Evolutionary conservation across 2,113 vertebrate genomes (phyloP).

Genomic region (Psophia crepitans): DNA sequence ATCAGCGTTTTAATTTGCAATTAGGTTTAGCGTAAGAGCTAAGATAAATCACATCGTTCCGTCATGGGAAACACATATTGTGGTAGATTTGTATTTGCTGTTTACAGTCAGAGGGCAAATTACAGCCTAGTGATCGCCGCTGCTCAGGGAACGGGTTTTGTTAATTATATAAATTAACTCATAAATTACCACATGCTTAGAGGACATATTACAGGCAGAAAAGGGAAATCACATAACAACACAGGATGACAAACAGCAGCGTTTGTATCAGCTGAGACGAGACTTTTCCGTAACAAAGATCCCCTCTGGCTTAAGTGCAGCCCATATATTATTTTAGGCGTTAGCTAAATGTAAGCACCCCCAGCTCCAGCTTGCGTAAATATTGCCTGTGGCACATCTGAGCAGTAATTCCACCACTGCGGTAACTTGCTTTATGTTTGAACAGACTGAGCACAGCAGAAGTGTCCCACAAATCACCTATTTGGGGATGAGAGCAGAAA

Average conservation of each 20-base stretch:
- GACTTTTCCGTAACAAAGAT: not conserved
- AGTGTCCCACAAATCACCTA: not conserved
- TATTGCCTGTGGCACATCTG: fast-evolving
- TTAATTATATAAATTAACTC: not conserved
- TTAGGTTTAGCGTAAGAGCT: not conserved
- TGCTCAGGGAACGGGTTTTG: not conserved
- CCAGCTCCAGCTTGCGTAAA: not conserved
- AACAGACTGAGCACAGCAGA: not conserved
- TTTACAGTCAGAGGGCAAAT: not conserved
- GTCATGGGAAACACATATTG: not conserved
- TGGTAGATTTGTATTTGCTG: not conserved
- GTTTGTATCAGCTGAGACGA: not conserved
- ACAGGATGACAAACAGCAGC: not conserved
- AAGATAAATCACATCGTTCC: not conserved
- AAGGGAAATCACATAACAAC: not conserved
- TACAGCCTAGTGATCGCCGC: not conserved
- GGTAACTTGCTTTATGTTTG: not conserved
- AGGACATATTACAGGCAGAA: not conserved
- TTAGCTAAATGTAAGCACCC: not conserved
- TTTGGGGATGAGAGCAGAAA: not conserved
- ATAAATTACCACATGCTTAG: not conserved
- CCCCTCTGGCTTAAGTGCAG: not conserved
- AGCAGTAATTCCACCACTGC: not conserved
- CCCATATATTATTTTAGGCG: not conserved
- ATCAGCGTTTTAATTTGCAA: not conserved